Percentiles rank a stretch among this genome's conserved stretches.
phyloP scores from a whole-genome alignment of 2,797 vertebrate species.

The Mustela erminea region DNA sequence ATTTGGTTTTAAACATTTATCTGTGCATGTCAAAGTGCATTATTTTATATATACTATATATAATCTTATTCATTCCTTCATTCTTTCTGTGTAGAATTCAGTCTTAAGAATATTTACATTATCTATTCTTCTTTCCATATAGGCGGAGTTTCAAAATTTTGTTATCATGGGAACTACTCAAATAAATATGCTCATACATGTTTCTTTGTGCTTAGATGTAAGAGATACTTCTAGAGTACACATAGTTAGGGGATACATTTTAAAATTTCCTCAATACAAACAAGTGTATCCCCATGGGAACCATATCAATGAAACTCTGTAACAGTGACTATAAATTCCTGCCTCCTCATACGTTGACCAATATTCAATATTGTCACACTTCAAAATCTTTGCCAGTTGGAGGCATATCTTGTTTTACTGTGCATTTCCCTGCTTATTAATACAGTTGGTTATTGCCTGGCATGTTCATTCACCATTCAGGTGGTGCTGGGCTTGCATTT shows the following conservation, averaged over 20 bases:
- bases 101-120: neutral
- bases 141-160: conserved; percentile 38
- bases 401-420: neutral
- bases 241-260: neutral
- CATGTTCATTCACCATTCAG: neutral
- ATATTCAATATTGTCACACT: neutral
- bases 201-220: neutral
- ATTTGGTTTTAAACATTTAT: neutral
- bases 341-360: neutral
- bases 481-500: neutral
- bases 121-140: neutral
- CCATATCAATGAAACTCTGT: neutral
- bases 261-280: conserved; percentile 3
- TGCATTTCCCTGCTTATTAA: neutral
- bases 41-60: neutral
- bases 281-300: neutral
- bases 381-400: neutral
- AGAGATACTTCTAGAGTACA: conserved; percentile 8
- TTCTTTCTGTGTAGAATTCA: neutral
- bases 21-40: neutral
- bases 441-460: neutral
- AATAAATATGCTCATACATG: neutral
- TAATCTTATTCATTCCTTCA: neutral
- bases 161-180: neutral
- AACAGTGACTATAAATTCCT: neutral